Base-by-base conservation (phyloP, 2,888 invertebrate species). In the Halocaridina rubra region DNA sequence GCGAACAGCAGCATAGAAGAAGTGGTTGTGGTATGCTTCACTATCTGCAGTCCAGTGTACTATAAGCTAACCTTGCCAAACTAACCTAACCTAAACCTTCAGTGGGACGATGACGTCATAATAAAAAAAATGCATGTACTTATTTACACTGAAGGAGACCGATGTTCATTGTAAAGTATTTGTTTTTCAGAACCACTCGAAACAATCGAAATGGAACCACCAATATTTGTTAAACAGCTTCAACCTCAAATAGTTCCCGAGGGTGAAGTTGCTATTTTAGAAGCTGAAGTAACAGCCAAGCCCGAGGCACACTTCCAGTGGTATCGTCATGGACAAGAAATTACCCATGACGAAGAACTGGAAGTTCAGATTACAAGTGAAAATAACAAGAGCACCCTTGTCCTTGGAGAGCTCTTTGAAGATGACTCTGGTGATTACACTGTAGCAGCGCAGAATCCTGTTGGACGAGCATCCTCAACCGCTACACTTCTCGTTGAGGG, bases 391-490 rank as follows among this genome's bases (percentile, higher is more conserved):
- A 96, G 96, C n/a, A 94, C 95, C 81, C 92, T 97, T 24, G 92
- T 96, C 88, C 94, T 97, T 86, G 94, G 94, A 89, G 94, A 95
- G 90, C 93, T 95, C 71, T 93, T 93, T 81, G 92, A 93, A 82
- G 94, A 95, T 90, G 93, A 93, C 89, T 92, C 93, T 81, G 97
- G 96, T 29, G 93, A 94, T 32, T 95, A 96, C 89, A 96, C 96
- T 24, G 97, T 97, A 89, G 93, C 96, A 89, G 97, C 97, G 2
- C 96, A 96, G 91, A 98, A 98, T 91, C 95, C 95, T 75, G 95
- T 94, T 74, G 98, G 98, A 10, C 96, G 96, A 0, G 96, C 96
- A 7, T 95, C 96, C n/a, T 95, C 95, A 89, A 95, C 96, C 0
- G 96, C 96, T 2, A 94, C 94, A 19, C 74, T 89, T 10, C 79